phyloP scores from a whole-genome alignment of 92 coral and sea anemone genomes.

The Umimayanthus kanabou region DNA sequence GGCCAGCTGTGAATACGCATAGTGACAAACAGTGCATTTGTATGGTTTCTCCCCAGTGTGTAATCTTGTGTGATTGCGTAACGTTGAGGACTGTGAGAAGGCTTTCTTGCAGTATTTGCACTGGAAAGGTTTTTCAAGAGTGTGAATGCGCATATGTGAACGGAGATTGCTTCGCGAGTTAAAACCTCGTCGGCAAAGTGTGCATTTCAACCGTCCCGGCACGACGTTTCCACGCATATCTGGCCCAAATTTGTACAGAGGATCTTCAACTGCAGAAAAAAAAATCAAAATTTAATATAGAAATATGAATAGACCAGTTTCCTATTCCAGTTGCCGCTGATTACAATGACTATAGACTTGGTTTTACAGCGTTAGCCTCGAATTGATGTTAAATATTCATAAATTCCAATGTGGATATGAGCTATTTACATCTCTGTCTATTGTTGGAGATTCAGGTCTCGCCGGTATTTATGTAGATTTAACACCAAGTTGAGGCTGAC shows the following conservation, averaged over 20 bases:
- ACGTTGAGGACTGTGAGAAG: constrained; percentile 96
- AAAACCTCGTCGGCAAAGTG: constrained; percentile 96
- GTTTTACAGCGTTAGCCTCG: too few species aligned
- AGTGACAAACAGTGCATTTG: constrained; percentile 97
- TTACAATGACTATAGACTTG: too few species aligned
- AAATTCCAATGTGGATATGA: too few species aligned
- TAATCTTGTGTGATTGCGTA: constrained; percentile 94
- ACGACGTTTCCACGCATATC: constrained; percentile 66
- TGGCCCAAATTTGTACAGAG: constrained; percentile 73
- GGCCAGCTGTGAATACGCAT: constrained; percentile 99
- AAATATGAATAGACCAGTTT: neutral
- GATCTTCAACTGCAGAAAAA: constrained; percentile 60
- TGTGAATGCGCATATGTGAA: constrained; percentile 99
- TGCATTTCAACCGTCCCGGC: constrained; percentile 92
- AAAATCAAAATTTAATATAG: constrained; percentile 12
- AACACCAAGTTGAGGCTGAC: too few species aligned
- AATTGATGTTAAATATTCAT: too few species aligned
- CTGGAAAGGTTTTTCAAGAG: constrained; percentile 97
- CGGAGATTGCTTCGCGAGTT: constrained; percentile 97
- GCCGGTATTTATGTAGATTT: too few species aligned
- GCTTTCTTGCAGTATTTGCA: constrained; percentile 98
- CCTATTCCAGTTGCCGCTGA: too few species aligned
- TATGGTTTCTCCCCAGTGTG: constrained; percentile 99
- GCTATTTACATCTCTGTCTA: too few species aligned
- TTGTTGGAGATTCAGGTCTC: too few species aligned